Evolutionary conservation across 2,888 invertebrate genomes (phyloP).

Genomic region (Lumbricus terrestris): DNA sequence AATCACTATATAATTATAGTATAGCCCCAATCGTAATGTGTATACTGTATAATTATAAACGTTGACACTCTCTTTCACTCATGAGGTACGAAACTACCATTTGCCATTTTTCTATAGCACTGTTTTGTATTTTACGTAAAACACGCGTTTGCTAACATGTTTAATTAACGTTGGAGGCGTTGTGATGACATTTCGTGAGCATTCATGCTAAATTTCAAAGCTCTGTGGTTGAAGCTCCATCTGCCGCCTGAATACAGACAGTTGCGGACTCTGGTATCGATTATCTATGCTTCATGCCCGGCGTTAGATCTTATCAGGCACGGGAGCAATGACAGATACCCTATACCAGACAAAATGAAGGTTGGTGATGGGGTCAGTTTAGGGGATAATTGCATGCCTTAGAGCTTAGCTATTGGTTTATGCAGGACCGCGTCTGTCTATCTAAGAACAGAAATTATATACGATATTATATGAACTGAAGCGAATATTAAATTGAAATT

Average conservation of each 20-base stretch:
- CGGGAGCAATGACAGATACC: neutral
- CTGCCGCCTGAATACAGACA: neutral
- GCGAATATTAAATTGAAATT: neutral
- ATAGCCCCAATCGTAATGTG: too few relatives aligned
- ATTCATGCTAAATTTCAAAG: neutral
- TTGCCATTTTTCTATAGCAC: too few relatives aligned
- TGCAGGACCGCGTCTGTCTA: neutral
- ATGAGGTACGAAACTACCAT: too few relatives aligned
- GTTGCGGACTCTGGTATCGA: neutral
- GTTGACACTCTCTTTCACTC: too few relatives aligned
- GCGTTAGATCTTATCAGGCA: neutral
- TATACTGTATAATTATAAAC: too few relatives aligned
- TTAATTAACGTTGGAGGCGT: neutral
- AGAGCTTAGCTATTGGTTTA: neutral
- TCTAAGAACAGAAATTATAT: neutral
- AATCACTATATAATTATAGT: too few relatives aligned
- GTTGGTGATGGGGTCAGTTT: neutral
- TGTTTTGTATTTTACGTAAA: neutral
- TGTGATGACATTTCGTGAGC: neutral
- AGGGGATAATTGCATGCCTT: neutral
- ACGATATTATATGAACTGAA: neutral
- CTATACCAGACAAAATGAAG: neutral
- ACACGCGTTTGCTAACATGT: neutral
- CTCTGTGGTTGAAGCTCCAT: neutral
- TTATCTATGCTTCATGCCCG: neutral